phyloP scores from a whole-genome alignment of 2,888 invertebrate genomes.

The Hydraecia micacea region DNA sequence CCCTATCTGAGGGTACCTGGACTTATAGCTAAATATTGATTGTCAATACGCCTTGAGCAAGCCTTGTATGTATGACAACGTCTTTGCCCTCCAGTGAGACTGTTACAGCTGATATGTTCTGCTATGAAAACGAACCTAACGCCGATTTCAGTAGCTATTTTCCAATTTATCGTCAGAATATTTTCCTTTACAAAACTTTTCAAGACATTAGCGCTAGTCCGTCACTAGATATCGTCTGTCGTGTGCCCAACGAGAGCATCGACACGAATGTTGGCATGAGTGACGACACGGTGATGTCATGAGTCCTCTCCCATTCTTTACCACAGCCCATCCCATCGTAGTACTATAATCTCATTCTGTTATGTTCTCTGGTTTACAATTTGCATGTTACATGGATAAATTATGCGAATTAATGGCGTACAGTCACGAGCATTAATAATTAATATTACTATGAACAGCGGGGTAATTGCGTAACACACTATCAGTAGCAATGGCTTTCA shows the following conservation, averaged over 20 bases:
- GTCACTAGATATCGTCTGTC: slow-evolving; percentile 33
- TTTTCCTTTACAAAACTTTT: neutral
- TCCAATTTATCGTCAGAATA: neutral
- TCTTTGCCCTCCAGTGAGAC: neutral
- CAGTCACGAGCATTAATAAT: neutral
- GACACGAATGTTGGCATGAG: neutral
- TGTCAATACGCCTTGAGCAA: neutral
- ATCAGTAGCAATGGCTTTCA: neutral
- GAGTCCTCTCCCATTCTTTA: slow-evolving; percentile 25
- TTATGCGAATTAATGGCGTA: neutral
- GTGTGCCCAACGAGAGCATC: neutral
- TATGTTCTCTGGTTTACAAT: slow-evolving; percentile 10
- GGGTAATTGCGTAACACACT: neutral
- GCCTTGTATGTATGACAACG: neutral
- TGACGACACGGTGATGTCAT: slow-evolving; percentile 46
- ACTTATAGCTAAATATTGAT: neutral
- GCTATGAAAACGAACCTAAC: neutral
- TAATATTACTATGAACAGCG: neutral
- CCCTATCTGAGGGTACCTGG: neutral
- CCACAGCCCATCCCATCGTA: slow-evolving; percentile 4
- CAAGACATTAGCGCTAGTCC: slow-evolving; percentile 16
- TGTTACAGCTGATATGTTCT: no score
- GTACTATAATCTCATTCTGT: slow-evolving; percentile 8
- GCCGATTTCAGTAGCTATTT: neutral
- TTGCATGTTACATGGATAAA: slow-evolving; percentile 10